phyloP scores from a whole-genome alignment of 2,113 vertebrate genomes.

The Grallaria varia region DNA sequence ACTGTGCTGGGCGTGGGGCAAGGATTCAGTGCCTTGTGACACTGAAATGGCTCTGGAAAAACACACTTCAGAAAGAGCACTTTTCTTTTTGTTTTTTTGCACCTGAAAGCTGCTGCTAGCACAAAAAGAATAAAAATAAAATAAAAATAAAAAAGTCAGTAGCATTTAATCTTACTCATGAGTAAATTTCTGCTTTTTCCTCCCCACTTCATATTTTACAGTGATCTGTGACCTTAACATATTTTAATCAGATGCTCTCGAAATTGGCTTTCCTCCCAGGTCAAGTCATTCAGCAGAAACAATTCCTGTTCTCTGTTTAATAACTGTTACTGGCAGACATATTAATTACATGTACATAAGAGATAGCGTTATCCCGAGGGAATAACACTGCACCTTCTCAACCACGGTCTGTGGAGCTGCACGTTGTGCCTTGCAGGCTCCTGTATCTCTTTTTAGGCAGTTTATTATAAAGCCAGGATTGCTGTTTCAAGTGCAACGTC shows the following conservation, averaged over 20 bases:
- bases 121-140: too few species aligned
- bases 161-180: slow-evolving; percentile 3
- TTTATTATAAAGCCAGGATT: background rate
- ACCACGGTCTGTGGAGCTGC: background rate
- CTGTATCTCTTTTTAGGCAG: background rate
- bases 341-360: slow-evolving; percentile 68
- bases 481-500: background rate
- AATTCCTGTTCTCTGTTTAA: slow-evolving; percentile 59
- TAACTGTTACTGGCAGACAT: slow-evolving; percentile 60
- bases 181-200: slow-evolving; percentile 36
- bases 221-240: slow-evolving; percentile 46
- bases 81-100: background rate
- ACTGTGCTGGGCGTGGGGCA: accelerated
- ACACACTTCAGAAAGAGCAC: background rate
- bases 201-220: slow-evolving; percentile 68
- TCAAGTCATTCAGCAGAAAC: slow-evolving; percentile 57
- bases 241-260: slow-evolving; percentile 64
- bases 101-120: background rate
- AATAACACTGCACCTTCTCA: slow-evolving; percentile 43
- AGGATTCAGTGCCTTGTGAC: background rate
- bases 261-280: slow-evolving; percentile 64
- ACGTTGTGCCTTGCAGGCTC: background rate
- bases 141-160: background rate
- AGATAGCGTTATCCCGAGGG: slow-evolving; percentile 27
- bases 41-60: background rate